Conservation (phyloP, 2,888 invertebrate genomes). For the Drosophila pseudotakahashii region DNA sequence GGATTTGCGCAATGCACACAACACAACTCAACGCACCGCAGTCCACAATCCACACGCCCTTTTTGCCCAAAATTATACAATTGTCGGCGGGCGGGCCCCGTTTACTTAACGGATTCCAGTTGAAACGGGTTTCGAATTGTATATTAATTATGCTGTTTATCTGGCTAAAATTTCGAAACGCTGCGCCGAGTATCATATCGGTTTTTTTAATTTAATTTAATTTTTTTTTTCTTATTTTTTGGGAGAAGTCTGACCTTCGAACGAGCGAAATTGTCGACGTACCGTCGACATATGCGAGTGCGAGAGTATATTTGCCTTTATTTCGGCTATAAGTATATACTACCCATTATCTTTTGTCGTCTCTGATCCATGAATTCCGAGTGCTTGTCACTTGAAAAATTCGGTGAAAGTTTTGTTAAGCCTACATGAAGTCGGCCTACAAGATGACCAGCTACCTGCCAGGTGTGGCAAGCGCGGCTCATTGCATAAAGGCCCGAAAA, state of each 20-base stretch:
- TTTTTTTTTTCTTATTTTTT: no score
- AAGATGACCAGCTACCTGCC: constrained; percentile 16
- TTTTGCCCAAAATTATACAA: constrained; percentile 70
- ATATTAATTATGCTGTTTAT: constrained; percentile 69
- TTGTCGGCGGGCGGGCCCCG: constrained; percentile 46
- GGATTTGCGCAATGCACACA: constrained; percentile 63
- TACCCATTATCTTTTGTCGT: not conserved
- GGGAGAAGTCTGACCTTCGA: constrained; percentile 69
- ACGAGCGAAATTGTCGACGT: constrained; percentile 58
- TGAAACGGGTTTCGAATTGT: constrained; percentile 71
- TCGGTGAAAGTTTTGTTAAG: constrained; percentile 58
- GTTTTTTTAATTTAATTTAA: constrained; percentile 21
- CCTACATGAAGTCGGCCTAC: constrained; percentile 51
- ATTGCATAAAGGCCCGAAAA: constrained; percentile 31
- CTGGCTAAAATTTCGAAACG: constrained; percentile 66
- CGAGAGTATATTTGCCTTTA: constrained; percentile 8
- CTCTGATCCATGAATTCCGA: constrained; percentile 48
- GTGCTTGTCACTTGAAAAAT: constrained; percentile 37
- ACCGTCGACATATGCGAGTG: constrained; percentile 2
- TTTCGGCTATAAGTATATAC: constrained; percentile 13
- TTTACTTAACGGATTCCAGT: constrained; percentile 50
- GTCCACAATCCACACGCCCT: constrained; percentile 56
- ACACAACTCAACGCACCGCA: not conserved
- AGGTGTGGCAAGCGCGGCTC: constrained; percentile 35
- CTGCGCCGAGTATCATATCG: constrained; percentile 13